phyloP scores from a whole-genome alignment of 2,888 invertebrate species.

The Sphaerophoria rueppellii region DNA sequence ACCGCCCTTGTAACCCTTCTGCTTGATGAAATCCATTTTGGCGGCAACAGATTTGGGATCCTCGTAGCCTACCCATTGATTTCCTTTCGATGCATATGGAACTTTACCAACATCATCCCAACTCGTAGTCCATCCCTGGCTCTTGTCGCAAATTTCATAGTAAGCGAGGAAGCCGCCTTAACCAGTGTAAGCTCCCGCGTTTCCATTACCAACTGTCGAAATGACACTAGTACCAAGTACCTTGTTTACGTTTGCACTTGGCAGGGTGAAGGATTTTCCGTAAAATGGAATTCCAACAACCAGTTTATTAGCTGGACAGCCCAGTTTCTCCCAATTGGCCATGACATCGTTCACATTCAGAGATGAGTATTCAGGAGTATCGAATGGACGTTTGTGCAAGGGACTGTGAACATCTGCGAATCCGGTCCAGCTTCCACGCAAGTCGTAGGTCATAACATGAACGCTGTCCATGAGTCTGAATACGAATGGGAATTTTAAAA shows the following conservation, averaged over 20 bases:
- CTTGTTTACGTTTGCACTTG: conserved; percentile 92
- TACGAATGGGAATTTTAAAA: conserved; percentile 43
- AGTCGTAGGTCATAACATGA: conserved; percentile 93
- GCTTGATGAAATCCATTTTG: conserved; percentile 94
- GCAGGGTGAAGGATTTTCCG: conserved; percentile 92
- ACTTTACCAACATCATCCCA: conserved; percentile 93
- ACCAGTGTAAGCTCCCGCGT: conserved; percentile 92
- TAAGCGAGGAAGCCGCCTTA: conserved; percentile 94
- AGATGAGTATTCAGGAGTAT: conserved; percentile 94
- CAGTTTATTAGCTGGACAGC: conserved; percentile 92
- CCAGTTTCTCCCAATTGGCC: conserved; percentile 94
- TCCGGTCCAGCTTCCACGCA: conserved; percentile 94
- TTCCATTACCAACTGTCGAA: conserved; percentile 94
- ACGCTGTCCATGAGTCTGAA: conserved; percentile 89
- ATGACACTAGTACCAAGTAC: conserved; percentile 93
- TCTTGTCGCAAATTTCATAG: conserved; percentile 92
- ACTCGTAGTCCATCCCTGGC: conserved; percentile 88
- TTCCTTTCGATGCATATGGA: conserved; percentile 93
- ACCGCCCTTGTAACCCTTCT: conserved; percentile 92
- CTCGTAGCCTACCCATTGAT: conserved; percentile 96
- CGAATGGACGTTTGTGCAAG: conserved; percentile 91
- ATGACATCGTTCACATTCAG: conserved; percentile 95
- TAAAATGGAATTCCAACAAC: conserved; percentile 96
- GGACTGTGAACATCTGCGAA: conserved; percentile 95
- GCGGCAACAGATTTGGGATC: conserved; percentile 90